These are phyloP conservation scores for Eretmocerus hayati DNA, from an alignment of 2,888 invertebrate genomes.

Conservation along the genomic window DNA sequence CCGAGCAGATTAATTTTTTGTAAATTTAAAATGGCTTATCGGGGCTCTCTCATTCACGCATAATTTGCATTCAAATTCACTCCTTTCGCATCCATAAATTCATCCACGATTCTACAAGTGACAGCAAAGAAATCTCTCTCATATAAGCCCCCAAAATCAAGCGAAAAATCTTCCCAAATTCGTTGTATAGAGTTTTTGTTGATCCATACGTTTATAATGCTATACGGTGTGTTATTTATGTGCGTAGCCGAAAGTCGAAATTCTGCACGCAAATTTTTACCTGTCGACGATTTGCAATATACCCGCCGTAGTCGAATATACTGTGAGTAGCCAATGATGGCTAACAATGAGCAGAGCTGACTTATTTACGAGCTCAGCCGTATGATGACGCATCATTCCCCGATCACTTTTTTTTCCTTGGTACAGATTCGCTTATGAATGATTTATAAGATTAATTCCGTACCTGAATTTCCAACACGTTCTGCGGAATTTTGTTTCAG, in stretches of 20 bases:
- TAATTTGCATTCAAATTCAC: neutral
- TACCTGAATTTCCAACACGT: no score
- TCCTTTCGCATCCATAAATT: slow-evolving; percentile 16
- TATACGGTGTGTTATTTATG: slow-evolving; percentile 21
- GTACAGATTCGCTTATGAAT: no score
- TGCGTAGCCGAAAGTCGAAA: slow-evolving; percentile 18
- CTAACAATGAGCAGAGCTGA: slow-evolving; percentile 20
- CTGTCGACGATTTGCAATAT: slow-evolving; percentile 2
- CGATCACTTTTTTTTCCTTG: no score
- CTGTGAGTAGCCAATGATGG: no score
- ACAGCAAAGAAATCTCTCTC: slow-evolving; percentile 5
- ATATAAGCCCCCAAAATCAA: neutral
- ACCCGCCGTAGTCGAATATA: no score
- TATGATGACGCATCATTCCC: no score
- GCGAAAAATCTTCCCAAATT: slow-evolving; percentile 8
- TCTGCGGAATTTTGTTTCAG: no score
- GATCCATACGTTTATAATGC: slow-evolving; percentile 17
- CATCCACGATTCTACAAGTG: slow-evolving; percentile 16
- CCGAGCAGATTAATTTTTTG: slow-evolving; percentile 15
- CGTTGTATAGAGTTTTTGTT: slow-evolving; percentile 18
- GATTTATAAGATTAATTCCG: no score
- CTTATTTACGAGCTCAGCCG: slow-evolving; percentile 40
- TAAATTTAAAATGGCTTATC: slow-evolving; percentile 18
- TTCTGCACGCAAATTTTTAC: slow-evolving; percentile 19
- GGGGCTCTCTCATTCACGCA: slow-evolving; percentile 4